Base-by-base conservation (phyloP, 1,140 invertebrate genomes). In the Dreissena polymorpha region DNA sequence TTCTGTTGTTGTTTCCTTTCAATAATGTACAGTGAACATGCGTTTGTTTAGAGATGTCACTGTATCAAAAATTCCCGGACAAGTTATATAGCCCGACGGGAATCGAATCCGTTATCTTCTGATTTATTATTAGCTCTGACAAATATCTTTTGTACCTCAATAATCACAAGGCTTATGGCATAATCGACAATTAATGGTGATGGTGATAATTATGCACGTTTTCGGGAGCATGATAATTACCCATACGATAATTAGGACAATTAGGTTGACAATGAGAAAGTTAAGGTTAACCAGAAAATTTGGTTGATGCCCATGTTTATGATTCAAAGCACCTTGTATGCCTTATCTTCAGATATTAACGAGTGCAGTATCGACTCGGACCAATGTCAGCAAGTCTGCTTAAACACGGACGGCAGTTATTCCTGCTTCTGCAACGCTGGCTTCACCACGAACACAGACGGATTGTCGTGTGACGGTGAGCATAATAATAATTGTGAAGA, bases 321-420 rank as follows among this genome's bases (percentile, higher is more conserved):
- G 57, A 18, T n/a, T 23, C 6, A 6, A n/a, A 10, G 3, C 21
- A 60, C 2, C 21, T n/a, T 60, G 21, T n/a, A 60, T 60, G 57
- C 12, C 16, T 60, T 55, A 14, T n/a, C 71, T 74, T 0, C 23
- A 86, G 84, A 86, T 70, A 71, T 86, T 0, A 25, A 86, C 53
- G 84, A 86, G 53, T 86, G 84, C 51, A 16, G 16, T 14, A 16
- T 49, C 10, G 49, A 69, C 14, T 64, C 29, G 5, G 63, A 83
- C 29, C 64, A 68, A 23, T 86, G 84, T 74, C 23, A 39, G 25
- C 84, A 86, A 49, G 29, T 74, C 2, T 86, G 84, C 73, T 57
- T 25, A 18, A 86, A 86, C 63, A 77, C 16, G 5, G 60, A 64
- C 27, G 84, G 84, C 1, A 73, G 79, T 29, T 86, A 60, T 49